Evolutionary conservation across 2,888 invertebrate genomes (phyloP), one percentile per base, ranked within the genome.

Genomic region (Mythimna lalbum): DNA sequence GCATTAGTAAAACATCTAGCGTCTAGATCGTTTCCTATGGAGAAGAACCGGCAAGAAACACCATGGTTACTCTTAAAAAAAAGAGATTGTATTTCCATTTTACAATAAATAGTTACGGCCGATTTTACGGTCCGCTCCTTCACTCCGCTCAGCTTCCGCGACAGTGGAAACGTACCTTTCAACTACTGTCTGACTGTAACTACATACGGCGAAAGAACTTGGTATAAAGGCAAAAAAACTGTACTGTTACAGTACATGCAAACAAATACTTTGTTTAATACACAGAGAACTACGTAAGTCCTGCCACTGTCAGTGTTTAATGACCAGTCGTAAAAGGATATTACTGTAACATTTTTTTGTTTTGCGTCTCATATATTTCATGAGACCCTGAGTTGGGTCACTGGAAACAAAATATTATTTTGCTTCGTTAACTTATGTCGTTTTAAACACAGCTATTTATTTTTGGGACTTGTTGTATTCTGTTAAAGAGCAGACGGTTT

Each of bases 241-340:
- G 5, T 3, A 36, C 12, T 47, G 14, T 7, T n/a, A 21, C 6
- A 21, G 19, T 49, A 33, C 31, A 14, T 5, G 7, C 52, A 49
- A 64, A 60, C 70, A 81, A 85, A 86, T 78, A 69, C 78, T 86
- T 85, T 76, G 72, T 84, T 52, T 61, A 73, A 69, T 72, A 82
- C 57, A 75, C 67, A 68, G 73, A 71, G 72, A 73, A 77, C 71
- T 53, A 67, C 76, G 75, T 81, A 81, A 84, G 79, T 81, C 78
- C 86, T 90, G 88, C 72, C 77, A 80, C 81, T 90, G 91, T 91
- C 91, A 90, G 89, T 91, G 90, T 90, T 92, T 91, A 92, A 92
- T 90, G 89, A 86, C 80, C 82, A 78, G 78, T 88, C 90, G 88
- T 91, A 92, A 91, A 91, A 85, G 86, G 82, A 85, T 88, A 90